Base-by-base conservation (phyloP, 2,797 vertebrate genomes). In the Lacerta bilineata region DNA sequence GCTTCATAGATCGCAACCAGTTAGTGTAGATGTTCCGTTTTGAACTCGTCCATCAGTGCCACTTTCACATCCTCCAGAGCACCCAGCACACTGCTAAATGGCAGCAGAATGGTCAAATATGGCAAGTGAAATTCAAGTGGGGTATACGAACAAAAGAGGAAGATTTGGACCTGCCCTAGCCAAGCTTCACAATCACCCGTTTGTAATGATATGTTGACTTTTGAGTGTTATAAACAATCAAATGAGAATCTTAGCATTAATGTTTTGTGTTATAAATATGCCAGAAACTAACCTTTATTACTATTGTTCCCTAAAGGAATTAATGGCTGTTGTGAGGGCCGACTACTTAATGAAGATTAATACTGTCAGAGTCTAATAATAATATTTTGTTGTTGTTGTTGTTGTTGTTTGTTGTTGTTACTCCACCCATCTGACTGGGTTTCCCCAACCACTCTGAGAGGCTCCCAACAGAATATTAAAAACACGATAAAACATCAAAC, bases 241-340 rank as follows among this genome's bases (percentile, higher is more conserved):
- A 61, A 43, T 43, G 39, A 20, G 13, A 80, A 33, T 66, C 11
- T 64, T 50, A 82, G 18, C 20, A 46, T 39, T 59, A 61, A 64
- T 64, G 25, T 27, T 81, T 81, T 43, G 23, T 27, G 1, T 74
- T 64, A 39, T 71, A 15, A 13, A 29, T 75, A 17, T 27, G 36
- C 10, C 25, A 23, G 64, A 7, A 75, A 55, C 10, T 80, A 81
- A 74, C 25, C 29, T 81, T 46, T 50, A 61, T 33, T 82, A 27
- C 8, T 36, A 7, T 66, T 82, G 20, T 82, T 87, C 20, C n/a
- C n/a, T 36, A 75, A 75, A 86, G 68, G 55, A 86, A 86, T 29
- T 15, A 86, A 80, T 29, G 50, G 33, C 23, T 59, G 29, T 69
- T 36, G 17, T n/a, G 1, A 29, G 15, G 1, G 41, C 29, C 36